Conservation (phyloP, 2,113 vertebrate species). For the Notechis scutatus region DNA sequence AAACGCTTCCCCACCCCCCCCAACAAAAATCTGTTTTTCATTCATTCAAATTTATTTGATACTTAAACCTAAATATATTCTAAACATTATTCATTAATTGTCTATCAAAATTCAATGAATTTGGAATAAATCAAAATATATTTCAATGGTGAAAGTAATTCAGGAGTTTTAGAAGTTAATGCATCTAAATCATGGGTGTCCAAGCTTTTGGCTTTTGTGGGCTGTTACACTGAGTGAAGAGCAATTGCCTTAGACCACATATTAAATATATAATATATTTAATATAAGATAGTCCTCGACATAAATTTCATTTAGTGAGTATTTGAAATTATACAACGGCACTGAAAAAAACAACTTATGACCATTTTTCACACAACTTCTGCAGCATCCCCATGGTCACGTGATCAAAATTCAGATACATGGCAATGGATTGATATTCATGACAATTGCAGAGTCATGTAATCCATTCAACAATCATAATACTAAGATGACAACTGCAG, state of each 20-base stretch:
- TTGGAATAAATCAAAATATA: neutral
- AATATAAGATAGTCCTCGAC: neutral
- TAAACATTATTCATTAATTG: neutral
- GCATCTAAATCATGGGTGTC: neutral
- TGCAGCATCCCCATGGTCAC: neutral
- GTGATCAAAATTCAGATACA: neutral
- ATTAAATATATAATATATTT: neutral
- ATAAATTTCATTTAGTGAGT: neutral
- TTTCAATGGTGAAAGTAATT: neutral
- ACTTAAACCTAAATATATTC: neutral
- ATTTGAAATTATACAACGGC: neutral
- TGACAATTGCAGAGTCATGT: neutral
- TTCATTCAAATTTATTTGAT: neutral
- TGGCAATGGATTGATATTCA: neutral
- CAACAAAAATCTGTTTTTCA: neutral
- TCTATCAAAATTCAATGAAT: neutral
- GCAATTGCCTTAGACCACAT: neutral
- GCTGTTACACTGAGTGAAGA: neutral
- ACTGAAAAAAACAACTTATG: neutral
- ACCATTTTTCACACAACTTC: too few species aligned
- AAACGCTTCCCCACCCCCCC: neutral
- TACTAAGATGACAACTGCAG: neutral
- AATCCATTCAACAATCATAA: neutral
- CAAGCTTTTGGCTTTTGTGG: neutral
- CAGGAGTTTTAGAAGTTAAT: neutral